Conservation (phyloP, 1,140 invertebrate genomes). For the Drosophila simulans region DNA sequence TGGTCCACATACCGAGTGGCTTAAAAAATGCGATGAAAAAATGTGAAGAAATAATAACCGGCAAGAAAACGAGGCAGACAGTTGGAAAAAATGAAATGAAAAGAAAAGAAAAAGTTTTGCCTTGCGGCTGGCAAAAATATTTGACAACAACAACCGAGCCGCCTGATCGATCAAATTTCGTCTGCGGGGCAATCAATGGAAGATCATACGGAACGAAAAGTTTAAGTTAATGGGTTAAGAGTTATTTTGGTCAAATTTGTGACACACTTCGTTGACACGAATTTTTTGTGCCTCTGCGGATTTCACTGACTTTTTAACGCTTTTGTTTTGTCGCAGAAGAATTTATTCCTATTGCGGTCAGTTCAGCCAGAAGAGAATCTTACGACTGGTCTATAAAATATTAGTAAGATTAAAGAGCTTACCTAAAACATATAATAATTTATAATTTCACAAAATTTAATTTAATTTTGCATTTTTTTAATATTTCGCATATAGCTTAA, state of each 20-base stretch:
- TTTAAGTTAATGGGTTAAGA: slow-evolving; percentile 64
- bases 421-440: too few relatives aligned
- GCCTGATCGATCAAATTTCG: slow-evolving; percentile 75
- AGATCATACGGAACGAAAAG: slow-evolving; percentile 47
- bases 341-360: slow-evolving; percentile 17
- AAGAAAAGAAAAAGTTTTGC: slow-evolving; percentile 48
- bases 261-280: slow-evolving; percentile 70
- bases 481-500: too few relatives aligned
- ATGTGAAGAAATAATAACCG: slow-evolving; percentile 42
- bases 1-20: slow-evolving; percentile 36
- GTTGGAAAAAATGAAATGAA: slow-evolving; percentile 23
- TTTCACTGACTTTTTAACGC: slow-evolving; percentile 31
- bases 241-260: slow-evolving; percentile 69
- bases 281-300: slow-evolving; percentile 29
- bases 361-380: neutral
- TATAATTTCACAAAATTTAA: too few relatives aligned
- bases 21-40: slow-evolving; percentile 15
- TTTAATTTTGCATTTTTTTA: too few relatives aligned
- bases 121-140: slow-evolving; percentile 64
- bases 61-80: slow-evolving; percentile 9
- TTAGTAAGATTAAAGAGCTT: neutral
- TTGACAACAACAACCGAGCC: slow-evolving; percentile 44
- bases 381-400: neutral
- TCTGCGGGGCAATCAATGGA: slow-evolving; percentile 40
- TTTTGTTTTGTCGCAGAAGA: slow-evolving; percentile 21